phyloP scores from a whole-genome alignment of 2,113 vertebrate species.

The Upupa epops region DNA sequence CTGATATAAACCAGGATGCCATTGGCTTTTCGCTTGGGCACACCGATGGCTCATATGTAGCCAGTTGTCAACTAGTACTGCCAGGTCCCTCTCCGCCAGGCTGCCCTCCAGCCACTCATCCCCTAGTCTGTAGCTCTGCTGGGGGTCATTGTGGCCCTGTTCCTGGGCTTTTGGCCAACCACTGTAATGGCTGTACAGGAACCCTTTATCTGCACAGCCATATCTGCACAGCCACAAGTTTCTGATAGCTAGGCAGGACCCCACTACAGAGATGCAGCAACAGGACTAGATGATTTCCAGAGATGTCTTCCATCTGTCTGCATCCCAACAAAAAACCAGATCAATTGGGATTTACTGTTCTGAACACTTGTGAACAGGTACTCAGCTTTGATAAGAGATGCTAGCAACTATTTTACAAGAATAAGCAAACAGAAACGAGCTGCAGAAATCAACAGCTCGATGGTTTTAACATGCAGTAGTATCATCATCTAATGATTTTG shows the following conservation, averaged over 20 bases:
- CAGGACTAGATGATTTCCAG: background rate
- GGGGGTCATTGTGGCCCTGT: no score
- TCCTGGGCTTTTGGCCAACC: background rate
- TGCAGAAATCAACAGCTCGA: background rate
- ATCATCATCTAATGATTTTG: conserved; percentile 27
- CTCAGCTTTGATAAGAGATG: background rate
- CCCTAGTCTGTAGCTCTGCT: no score
- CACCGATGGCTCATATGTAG: no score
- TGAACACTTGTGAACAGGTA: background rate
- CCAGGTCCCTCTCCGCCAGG: no score
- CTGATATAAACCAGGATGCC: no score
- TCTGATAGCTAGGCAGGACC: background rate
- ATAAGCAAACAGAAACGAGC: background rate
- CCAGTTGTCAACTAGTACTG: no score
- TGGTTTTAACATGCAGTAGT: background rate
- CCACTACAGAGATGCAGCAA: background rate
- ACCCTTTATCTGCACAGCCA: background rate
- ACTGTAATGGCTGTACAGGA: background rate
- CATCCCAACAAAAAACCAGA: background rate
- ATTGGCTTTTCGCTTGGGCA: no score
- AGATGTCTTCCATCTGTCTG: background rate
- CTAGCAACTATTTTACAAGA: background rate
- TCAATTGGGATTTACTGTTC: background rate
- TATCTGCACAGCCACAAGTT: no score
- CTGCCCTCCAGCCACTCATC: no score